Evolutionary conservation across 2,113 vertebrate species (phyloP).

Genomic region (Lagenorhynchus albirostris): DNA sequence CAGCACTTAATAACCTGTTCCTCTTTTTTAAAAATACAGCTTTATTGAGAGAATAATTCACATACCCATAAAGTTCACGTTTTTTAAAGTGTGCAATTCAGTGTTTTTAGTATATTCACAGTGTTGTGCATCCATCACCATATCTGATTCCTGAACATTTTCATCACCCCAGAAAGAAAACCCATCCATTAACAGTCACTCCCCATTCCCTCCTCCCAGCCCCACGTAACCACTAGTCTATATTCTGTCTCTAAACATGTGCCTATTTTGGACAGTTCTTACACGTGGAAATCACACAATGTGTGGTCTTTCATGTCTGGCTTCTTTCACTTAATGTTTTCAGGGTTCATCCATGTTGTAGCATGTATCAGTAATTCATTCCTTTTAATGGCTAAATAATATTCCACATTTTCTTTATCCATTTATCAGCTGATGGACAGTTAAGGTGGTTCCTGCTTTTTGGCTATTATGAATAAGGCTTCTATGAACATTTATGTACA

Average conservation of each 20-base stretch:
- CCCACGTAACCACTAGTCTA: not conserved
- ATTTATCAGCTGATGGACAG: not conserved
- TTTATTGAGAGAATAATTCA: slow-evolving; percentile 53
- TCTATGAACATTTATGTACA: not conserved
- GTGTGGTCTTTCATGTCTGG: not conserved
- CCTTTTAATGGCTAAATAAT: not conserved
- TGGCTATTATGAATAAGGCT: not conserved
- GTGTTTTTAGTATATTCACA: not conserved
- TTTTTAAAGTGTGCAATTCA: not conserved
- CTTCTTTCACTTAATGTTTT: not conserved
- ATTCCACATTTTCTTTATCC: not conserved
- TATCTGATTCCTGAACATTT: not conserved
- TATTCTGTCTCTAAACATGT: not conserved
- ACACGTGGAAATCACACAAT: not conserved
- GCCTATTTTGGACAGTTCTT: not conserved
- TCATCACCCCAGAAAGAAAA: not conserved
- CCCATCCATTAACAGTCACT: not conserved
- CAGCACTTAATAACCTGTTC: not conserved
- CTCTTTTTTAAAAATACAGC: not conserved
- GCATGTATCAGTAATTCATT: not conserved
- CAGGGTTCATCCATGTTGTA: not conserved
- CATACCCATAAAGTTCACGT: not conserved
- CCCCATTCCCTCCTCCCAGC: not conserved
- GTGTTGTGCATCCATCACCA: not conserved
- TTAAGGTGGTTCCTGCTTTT: not conserved